phyloP scores from a whole-genome alignment of 1,140 invertebrate species.

The Xylocopa sonorina region DNA sequence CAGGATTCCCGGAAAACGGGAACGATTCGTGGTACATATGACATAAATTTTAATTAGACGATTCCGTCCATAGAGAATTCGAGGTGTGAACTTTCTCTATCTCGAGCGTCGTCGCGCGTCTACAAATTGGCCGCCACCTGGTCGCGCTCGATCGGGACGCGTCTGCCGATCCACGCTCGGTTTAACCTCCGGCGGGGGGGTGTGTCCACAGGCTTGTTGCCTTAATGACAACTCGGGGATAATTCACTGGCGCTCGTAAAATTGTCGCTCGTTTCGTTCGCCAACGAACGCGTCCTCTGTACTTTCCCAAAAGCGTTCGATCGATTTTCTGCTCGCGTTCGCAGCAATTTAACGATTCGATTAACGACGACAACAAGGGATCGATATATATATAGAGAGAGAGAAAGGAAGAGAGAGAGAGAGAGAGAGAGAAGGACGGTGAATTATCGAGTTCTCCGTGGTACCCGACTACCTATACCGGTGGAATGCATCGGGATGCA shows the following conservation, averaged over 20 bases:
- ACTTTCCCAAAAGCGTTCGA: not conserved
- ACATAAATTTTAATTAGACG: conserved; percentile 50
- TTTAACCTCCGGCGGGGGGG: too few relatives aligned
- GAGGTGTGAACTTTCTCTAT: conserved; percentile 14
- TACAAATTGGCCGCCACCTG: not conserved
- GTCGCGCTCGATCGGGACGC: too few relatives aligned
- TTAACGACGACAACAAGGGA: conserved; percentile 8
- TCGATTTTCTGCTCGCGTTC: conserved; percentile 3
- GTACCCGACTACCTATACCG: conserved; percentile 42
- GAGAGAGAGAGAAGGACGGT: conserved; percentile 11
- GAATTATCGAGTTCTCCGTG: conserved; percentile 48
- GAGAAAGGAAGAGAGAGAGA: not conserved
- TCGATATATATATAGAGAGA: too few relatives aligned
- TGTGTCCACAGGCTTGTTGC: too few relatives aligned
- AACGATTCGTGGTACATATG: conserved; percentile 45
- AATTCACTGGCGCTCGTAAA: too few relatives aligned
- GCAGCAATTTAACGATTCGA: conserved; percentile 25
- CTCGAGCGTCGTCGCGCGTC: not conserved
- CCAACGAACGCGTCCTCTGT: not conserved
- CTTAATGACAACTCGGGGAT: too few relatives aligned
- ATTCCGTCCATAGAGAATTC: conserved; percentile 13
- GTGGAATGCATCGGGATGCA: conserved; percentile 55
- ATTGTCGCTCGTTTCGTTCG: too few relatives aligned
- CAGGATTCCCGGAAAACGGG: conserved; percentile 48
- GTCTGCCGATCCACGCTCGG: too few relatives aligned